A percentile compares a stretch with the other conserved stretches of the same genome.
These are phyloP conservation scores for Eilema griseolum DNA, from an alignment of 2,888 invertebrate genomes.

Conservation along the genomic window DNA sequence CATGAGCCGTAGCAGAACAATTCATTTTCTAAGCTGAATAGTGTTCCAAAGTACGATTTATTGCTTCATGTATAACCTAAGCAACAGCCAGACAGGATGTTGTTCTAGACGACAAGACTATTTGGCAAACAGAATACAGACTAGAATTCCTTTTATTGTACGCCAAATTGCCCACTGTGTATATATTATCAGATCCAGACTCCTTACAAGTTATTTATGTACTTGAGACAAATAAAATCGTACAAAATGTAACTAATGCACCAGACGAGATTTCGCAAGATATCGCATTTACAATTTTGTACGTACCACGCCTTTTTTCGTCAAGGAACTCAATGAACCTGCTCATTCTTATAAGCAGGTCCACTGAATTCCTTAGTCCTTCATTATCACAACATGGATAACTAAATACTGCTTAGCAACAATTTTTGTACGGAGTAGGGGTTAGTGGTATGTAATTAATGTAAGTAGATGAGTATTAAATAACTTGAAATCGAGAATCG, in stretches of 20 bases:
- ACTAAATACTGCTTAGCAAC: no score
- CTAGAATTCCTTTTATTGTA: conserved; percentile 30
- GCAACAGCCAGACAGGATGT: conserved; percentile 42
- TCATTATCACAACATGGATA: no score
- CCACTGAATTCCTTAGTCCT: no score
- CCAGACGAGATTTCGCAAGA: neutral
- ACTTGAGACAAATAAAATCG: conserved; percentile 32
- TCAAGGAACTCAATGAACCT: neutral
- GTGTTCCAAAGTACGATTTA: conserved; percentile 35
- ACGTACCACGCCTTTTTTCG: neutral
- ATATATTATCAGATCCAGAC: conserved; percentile 41
- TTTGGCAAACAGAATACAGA: conserved; percentile 40
- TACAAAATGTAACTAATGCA: neutral
- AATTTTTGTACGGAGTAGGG: no score
- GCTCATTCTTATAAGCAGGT: no score
- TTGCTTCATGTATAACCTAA: conserved; percentile 34
- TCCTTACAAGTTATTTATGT: conserved; percentile 30
- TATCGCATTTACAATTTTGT: neutral
- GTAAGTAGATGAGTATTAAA: no score
- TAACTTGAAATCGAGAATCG: no score
- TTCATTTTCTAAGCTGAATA: conserved; percentile 46
- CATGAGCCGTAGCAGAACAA: conserved; percentile 37
- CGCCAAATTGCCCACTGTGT: conserved; percentile 34
- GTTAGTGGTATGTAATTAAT: no score
- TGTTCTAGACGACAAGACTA: conserved; percentile 34